Conservation (phyloP, 2,888 invertebrate genomes). For the Drosophila leonis region DNA sequence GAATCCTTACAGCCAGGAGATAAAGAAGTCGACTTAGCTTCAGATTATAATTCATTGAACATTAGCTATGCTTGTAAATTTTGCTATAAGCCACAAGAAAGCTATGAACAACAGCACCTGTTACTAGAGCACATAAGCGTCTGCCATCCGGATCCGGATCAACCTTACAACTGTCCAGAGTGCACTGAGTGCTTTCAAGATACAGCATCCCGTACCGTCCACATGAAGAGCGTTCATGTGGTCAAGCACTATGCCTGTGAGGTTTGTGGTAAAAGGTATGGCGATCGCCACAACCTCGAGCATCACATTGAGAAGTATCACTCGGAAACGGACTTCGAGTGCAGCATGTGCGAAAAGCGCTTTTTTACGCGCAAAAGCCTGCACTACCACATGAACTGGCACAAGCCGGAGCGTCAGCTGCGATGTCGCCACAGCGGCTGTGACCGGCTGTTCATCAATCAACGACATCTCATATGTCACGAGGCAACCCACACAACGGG, state of each 20-base stretch:
- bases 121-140: constrained; percentile 75
- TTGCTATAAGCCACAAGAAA: constrained; percentile 72
- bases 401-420: constrained; percentile 77
- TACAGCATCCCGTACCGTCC: constrained; percentile 82
- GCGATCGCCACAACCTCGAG: constrained; percentile 79
- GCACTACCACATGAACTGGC: constrained; percentile 83
- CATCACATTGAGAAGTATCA: constrained; percentile 82
- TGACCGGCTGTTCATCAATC: constrained; percentile 81
- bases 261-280: constrained; percentile 80
- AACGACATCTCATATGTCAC: constrained; percentile 78
- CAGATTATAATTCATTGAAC: constrained; percentile 40
- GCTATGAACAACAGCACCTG: constrained; percentile 70
- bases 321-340: constrained; percentile 81
- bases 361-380: constrained; percentile 82
- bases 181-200: constrained; percentile 75
- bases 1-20: constrained; percentile 15
- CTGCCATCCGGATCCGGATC: constrained; percentile 69
- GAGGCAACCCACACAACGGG: constrained; percentile 77
- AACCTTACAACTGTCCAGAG: constrained; percentile 80
- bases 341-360: constrained; percentile 78
- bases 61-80: constrained; percentile 76
- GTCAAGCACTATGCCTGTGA: constrained; percentile 73
- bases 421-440: constrained; percentile 78
- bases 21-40: constrained; percentile 20
- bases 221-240: constrained; percentile 77